Conservation (phyloP, 2,797 vertebrate species). For the Centroberyx gerrardi region DNA sequence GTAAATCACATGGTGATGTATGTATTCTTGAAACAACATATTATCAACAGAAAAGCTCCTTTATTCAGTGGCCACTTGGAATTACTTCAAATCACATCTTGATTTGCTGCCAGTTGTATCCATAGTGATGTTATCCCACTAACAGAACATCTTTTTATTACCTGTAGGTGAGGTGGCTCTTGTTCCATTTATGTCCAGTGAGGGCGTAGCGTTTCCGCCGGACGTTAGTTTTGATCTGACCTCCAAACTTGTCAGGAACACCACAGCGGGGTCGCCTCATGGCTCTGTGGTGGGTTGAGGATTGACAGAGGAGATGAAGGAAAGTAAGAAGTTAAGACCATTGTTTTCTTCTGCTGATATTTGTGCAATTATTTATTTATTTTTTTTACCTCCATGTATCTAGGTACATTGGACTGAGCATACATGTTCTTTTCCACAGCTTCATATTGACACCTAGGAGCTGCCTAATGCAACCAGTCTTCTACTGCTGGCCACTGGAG, state of each 20-base stretch:
- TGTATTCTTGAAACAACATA: not conserved
- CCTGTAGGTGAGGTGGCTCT: slow-evolving; percentile 86
- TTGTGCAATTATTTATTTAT: slow-evolving; percentile 8
- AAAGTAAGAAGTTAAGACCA: not conserved
- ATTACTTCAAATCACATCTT: slow-evolving; percentile 5
- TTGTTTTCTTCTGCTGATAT: slow-evolving; percentile 12
- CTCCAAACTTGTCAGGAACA: slow-evolving; percentile 94
- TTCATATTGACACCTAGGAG: not conserved
- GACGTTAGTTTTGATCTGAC: slow-evolving; percentile 92
- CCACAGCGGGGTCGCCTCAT: slow-evolving; percentile 95
- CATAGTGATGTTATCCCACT: not conserved
- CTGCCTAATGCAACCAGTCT: not conserved
- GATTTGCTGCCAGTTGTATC: not conserved
- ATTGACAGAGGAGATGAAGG: slow-evolving; percentile 43
- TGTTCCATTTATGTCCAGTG: slow-evolving; percentile 87
- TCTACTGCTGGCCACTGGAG: too few relatives aligned
- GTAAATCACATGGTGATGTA: not conserved
- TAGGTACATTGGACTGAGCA: not conserved
- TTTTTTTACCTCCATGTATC: not conserved
- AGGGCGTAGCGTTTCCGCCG: slow-evolving; percentile 91
- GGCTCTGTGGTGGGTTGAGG: slow-evolving; percentile 83
- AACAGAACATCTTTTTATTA: slow-evolving; percentile 48
- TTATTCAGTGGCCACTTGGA: not conserved
- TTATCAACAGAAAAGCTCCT: not conserved
- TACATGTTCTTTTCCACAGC: not conserved